Evolutionary conservation across 1,140 invertebrate species (phyloP), one percentile per base, ranked within the genome.

Genomic region (Piezodorus guildinii): DNA sequence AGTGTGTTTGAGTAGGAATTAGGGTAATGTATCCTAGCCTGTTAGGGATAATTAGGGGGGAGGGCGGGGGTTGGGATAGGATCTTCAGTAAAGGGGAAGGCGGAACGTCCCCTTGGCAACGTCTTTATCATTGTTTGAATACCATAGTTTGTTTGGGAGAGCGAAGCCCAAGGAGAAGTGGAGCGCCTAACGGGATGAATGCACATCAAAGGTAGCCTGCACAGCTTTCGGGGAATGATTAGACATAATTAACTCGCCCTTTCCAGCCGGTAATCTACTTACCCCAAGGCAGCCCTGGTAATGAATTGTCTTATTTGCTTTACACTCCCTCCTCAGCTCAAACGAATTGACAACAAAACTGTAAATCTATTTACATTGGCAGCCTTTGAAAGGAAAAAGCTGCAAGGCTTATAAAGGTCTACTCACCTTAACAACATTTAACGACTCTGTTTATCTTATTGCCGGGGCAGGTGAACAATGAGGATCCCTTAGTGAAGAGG

Each of bases 41-140:
- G 46, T 49, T 49, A 49, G 46, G 46, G 46, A 49, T 49, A 49
- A 49, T 49, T 49, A 49, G 46, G 5, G 46, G 21, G n/a, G 46
- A 6, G 46, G 21, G n/a, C n/a, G 46, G 46, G 46, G n/a, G 46
- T 2, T 6, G 46, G 46, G 46, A 49, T 49, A 21, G 46, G 34
- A 39, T 39, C 34, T 39, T 39, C 12, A 12, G 10, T 49, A 49
- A 49, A 49, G 46, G 46, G 46, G 21, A 49, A 49, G 46, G 12
- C 46, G 46, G 5, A 49, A 10, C 34, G 34, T 39, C 46, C 46
- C 46, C 46, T 60, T 60, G 44, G 60, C 39, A 39, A 60, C 58
- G 60, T 61, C 60, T 61, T 61, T 45, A 61, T 61, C 60, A 61
- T 61, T 61, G 60, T 61, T 61, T 61, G 60, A 61, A 45, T 61